phyloP scores from a whole-genome alignment of 2,888 invertebrate genomes.

The Omphaloscelis lunosa region DNA sequence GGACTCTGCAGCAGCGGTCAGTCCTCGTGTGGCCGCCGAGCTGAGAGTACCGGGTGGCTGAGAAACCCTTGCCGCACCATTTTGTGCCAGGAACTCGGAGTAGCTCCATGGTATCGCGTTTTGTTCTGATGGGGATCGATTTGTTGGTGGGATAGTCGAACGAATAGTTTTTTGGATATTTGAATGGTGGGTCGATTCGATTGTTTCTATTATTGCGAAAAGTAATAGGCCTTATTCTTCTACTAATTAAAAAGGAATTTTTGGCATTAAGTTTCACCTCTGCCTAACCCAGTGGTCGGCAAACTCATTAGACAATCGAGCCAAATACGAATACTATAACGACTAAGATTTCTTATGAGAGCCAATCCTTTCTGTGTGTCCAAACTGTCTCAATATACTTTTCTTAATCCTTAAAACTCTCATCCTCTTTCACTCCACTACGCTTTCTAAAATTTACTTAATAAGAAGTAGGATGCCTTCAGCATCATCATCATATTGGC shows the following conservation, averaged over 20 bases:
- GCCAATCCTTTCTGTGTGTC: no score
- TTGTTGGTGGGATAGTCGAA: slow-evolving; percentile 20
- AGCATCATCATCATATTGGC: no score
- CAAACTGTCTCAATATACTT: no score
- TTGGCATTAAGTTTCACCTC: background rate
- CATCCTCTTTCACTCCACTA: no score
- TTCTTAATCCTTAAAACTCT: no score
- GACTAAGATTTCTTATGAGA: no score
- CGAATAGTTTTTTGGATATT: slow-evolving; percentile 10
- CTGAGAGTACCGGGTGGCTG: slow-evolving; percentile 95
- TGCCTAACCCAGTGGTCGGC: no score
- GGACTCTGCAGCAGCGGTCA: slow-evolving; percentile 96
- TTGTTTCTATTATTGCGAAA: background rate
- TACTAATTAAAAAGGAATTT: background rate
- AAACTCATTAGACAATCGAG: no score
- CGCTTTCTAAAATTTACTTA: no score
- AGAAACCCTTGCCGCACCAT: slow-evolving; percentile 98
- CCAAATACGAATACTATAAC: no score
- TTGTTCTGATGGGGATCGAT: slow-evolving; percentile 78
- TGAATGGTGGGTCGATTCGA: background rate
- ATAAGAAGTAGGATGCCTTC: no score
- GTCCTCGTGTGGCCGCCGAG: slow-evolving; percentile 96
- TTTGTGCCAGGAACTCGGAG: slow-evolving; percentile 97
- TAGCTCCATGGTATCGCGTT: slow-evolving; percentile 91
- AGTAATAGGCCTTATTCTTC: background rate